These are phyloP conservation scores for Linyphia triangularis DNA, from an alignment of 2,888 invertebrate species.

Conservation along the genomic window DNA sequence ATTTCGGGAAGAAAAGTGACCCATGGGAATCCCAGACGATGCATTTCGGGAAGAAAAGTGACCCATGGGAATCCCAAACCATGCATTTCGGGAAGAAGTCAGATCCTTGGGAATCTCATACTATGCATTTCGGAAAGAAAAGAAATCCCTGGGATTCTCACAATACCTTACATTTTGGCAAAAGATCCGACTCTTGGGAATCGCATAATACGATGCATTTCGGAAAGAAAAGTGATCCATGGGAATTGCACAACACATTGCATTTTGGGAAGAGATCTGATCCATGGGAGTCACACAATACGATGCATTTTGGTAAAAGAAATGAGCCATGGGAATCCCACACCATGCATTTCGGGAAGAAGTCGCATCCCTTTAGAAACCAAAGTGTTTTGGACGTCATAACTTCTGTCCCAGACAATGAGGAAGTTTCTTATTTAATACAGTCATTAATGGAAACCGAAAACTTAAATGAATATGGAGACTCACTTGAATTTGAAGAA, in stretches of 20 bases:
- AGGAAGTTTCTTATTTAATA: background rate
- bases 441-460: background rate
- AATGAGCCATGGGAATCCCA: constrained; percentile 9
- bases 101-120: constrained; percentile 42
- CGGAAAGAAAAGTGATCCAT: constrained; percentile 48
- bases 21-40: constrained; percentile 37
- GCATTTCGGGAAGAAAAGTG: constrained; percentile 44
- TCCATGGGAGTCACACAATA: constrained; percentile 40
- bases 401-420: background rate
- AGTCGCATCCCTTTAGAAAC: constrained; percentile 9
- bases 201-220: constrained; percentile 39
- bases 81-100: constrained; percentile 53
- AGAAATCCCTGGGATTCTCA: constrained; percentile 54
- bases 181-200: constrained; percentile 36
- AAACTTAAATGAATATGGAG: background rate
- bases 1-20: constrained; percentile 50
- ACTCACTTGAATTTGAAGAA: background rate
- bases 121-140: constrained; percentile 55
- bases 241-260: constrained; percentile 43
- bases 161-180: constrained; percentile 59
- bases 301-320: constrained; percentile 59
- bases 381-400: background rate
- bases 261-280: constrained; percentile 56
- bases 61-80: constrained; percentile 27
- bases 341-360: constrained; percentile 67